Evolutionary conservation across 1,140 invertebrate species (phyloP).

Genomic region (Macrobrachium rosenbergii): DNA sequence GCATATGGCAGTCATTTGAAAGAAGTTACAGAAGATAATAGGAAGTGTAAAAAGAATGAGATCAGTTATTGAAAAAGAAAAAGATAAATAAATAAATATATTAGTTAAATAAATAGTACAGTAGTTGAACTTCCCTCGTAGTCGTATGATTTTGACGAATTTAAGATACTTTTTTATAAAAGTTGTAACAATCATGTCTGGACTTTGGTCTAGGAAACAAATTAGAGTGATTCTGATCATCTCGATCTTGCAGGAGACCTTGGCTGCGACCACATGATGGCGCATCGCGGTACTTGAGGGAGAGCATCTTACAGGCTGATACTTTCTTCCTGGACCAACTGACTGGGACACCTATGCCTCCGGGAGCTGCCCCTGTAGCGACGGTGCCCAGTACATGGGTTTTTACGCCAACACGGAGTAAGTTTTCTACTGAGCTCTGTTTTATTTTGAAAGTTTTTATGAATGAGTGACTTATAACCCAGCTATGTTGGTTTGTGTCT

Average conservation of each 20-base stretch:
- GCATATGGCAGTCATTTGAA: no score
- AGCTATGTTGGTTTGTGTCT: neutral
- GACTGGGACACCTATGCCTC: conserved; percentile 16
- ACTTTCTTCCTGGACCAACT: conserved; percentile 31
- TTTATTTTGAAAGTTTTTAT: neutral
- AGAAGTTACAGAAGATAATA: no score
- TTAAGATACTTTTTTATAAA: neutral
- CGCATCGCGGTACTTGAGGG: conserved; percentile 34
- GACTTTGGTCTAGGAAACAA: neutral
- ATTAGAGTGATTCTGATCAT: no score
- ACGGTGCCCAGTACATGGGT: conserved; percentile 50
- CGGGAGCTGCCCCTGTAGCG: conserved; percentile 33
- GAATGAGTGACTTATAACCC: neutral
- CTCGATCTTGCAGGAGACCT: conserved; percentile 30
- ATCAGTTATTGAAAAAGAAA: no score
- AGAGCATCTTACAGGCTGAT: conserved; percentile 42
- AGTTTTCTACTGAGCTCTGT: neutral
- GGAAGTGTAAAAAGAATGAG: no score
- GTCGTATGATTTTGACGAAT: neutral
- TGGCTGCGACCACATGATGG: conserved; percentile 43
- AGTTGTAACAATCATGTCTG: neutral
- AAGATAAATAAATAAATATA: no score
- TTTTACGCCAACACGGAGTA: conserved; percentile 41
- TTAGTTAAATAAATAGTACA: no score
- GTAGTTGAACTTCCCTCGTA: no score